Conservation (phyloP, 2,113 vertebrate species). For the Austrofundulus limnaeus region DNA sequence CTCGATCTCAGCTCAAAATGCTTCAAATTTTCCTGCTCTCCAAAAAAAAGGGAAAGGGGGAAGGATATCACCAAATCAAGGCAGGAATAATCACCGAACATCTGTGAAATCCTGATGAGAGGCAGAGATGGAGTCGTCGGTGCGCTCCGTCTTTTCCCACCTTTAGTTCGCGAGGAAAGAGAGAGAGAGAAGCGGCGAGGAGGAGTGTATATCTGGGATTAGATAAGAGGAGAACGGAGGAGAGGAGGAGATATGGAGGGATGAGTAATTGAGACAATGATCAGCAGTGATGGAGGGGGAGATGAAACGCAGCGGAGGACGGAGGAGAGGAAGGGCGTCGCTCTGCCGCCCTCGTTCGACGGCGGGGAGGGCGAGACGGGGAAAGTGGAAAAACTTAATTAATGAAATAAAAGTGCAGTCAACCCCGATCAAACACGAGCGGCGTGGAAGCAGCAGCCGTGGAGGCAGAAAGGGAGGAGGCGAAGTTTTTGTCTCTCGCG, state of each 20-base stretch:
- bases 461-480: not conserved
- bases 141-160: constrained; percentile 29
- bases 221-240: not conserved
- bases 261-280: constrained; percentile 80
- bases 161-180: constrained; percentile 9
- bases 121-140: constrained; percentile 21
- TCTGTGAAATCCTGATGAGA: constrained; percentile 60
- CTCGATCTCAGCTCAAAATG: constrained; percentile 5
- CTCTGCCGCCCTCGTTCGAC: constrained; percentile 48
- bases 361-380: constrained; percentile 40
- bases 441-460: constrained; percentile 12
- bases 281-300: constrained; percentile 74
- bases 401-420: constrained; percentile 70
- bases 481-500: constrained; percentile 21
- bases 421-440: constrained; percentile 51
- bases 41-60: constrained; percentile 11
- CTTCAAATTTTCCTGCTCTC: constrained; percentile 14
- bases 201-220: constrained; percentile 6
- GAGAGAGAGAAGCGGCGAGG: not conserved
- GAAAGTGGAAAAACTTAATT: constrained; percentile 58
- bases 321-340: constrained; percentile 52
- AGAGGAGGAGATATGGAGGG: constrained; percentile 44
- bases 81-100: constrained; percentile 49
- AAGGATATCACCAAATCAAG: constrained; percentile 45
- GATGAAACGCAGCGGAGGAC: constrained; percentile 59